phyloP scores from a whole-genome alignment of 1,140 invertebrate species.

The Cecropterus lyciades region DNA sequence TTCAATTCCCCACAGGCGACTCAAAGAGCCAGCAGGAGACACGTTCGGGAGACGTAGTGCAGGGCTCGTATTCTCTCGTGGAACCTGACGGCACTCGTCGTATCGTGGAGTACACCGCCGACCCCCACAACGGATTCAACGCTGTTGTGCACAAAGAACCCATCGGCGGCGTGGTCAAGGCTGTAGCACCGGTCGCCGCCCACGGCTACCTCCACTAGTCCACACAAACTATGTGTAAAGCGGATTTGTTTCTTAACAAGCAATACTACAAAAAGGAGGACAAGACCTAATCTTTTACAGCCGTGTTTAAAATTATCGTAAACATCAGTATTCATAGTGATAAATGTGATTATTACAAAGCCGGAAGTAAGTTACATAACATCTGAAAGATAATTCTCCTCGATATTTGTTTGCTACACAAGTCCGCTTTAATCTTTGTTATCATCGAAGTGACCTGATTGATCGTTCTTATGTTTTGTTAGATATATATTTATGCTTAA shows the following conservation, averaged over 20 bases:
- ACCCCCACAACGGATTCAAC: too few relatives aligned
- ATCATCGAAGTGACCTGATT: conserved; percentile 50
- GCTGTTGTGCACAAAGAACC: too few relatives aligned
- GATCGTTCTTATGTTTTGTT: conserved; percentile 49
- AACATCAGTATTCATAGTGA: too few relatives aligned
- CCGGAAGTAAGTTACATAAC: too few relatives aligned
- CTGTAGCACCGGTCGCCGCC: conserved; percentile 51
- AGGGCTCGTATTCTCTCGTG: conserved; percentile 87
- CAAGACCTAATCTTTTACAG: too few relatives aligned
- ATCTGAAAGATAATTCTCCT: background rate
- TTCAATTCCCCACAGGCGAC: conserved; percentile 59
- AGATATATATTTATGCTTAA: conserved; percentile 51
- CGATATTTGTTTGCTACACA: conserved; percentile 5
- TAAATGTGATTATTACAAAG: too few relatives aligned
- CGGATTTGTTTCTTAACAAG: too few relatives aligned
- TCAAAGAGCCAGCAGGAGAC: conserved; percentile 82
- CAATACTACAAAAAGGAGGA: too few relatives aligned
- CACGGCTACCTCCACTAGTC: conserved; percentile 59
- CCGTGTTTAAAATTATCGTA: too few relatives aligned
- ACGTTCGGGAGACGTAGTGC: conserved; percentile 86
- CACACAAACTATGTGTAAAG: background rate
- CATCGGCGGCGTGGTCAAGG: conserved; percentile 61
- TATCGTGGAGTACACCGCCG: conserved; percentile 87
- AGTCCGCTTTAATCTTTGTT: conserved; percentile 10
- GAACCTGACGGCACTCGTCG: conserved; percentile 88